Evolutionary conservation across 2,888 invertebrate species (phyloP).

Genomic region (Drosophila acutilabella): DNA sequence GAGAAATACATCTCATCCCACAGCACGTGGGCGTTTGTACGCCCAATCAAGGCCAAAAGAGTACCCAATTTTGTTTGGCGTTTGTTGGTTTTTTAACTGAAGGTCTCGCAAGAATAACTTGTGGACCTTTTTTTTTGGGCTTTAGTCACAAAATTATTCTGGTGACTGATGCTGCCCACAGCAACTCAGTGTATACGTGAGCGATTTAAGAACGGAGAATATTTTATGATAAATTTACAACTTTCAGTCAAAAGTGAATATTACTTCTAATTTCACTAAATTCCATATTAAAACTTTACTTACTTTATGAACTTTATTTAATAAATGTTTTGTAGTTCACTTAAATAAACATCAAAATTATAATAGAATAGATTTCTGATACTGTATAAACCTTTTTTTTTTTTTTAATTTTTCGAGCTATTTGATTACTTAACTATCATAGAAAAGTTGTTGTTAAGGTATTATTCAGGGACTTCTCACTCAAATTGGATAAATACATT

Average conservation of each 20-base stretch:
- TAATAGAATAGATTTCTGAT: too few species aligned
- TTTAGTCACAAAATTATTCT: not conserved
- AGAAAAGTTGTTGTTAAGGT: not conserved
- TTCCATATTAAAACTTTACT: too few species aligned
- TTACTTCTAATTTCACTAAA: not conserved
- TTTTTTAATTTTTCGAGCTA: not conserved
- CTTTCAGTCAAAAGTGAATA: not conserved
- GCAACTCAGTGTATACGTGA: not conserved
- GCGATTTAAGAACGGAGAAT: not conserved
- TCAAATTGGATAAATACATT: not conserved
- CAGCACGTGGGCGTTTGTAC: slow-evolving; percentile 32
- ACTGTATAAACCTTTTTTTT: too few species aligned
- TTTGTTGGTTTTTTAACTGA: slow-evolving; percentile 34
- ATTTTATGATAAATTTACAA: not conserved
- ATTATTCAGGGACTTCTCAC: not conserved
- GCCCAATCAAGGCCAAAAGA: slow-evolving; percentile 39
- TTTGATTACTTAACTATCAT: too few species aligned
- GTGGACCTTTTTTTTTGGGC: slow-evolving; percentile 31
- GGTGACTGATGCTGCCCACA: slow-evolving; percentile 13
- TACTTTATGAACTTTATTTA: not conserved
- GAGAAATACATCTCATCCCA: slow-evolving; percentile 19
- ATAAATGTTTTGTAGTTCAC: too few species aligned
- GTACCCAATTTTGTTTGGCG: slow-evolving; percentile 52
- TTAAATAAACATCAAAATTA: too few species aligned
- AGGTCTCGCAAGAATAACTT: slow-evolving; percentile 42